Conservation (phyloP, 2,888 invertebrate species). For the Crocallis elinguaria region DNA sequence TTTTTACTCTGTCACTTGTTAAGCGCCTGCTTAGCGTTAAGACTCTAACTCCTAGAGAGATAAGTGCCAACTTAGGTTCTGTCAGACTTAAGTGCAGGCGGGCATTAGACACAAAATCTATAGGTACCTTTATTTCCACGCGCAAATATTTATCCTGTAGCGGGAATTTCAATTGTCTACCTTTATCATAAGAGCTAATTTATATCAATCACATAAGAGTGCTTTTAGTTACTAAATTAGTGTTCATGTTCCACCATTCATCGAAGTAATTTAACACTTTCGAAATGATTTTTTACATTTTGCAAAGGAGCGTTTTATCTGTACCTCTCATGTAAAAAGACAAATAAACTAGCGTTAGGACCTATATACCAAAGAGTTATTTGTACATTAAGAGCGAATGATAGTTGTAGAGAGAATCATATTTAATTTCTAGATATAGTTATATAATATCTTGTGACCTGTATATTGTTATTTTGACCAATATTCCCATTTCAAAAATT, state of each 20-base stretch:
- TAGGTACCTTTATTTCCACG: too few relatives aligned
- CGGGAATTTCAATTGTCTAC: too few relatives aligned
- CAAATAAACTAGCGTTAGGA: constrained; percentile 78
- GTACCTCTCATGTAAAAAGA: constrained; percentile 66
- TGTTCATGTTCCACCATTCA: neutral
- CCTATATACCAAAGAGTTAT: constrained; percentile 83
- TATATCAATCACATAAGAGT: too few relatives aligned
- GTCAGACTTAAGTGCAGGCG: too few relatives aligned
- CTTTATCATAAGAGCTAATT: too few relatives aligned
- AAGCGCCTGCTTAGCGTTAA: too few relatives aligned
- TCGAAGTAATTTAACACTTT: neutral
- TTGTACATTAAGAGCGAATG: constrained; percentile 78
- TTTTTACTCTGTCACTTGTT: too few relatives aligned
- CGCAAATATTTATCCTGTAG: too few relatives aligned
- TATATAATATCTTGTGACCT: constrained; percentile 61
- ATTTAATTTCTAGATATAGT: constrained; percentile 77
- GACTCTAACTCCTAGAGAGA: too few relatives aligned
- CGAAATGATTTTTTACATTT: constrained; percentile 5
- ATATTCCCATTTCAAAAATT: constrained; percentile 26
- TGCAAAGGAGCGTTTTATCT: constrained; percentile 61
- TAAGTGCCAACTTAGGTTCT: too few relatives aligned
- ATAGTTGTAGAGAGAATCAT: constrained; percentile 64
- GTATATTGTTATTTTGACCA: constrained; percentile 41
- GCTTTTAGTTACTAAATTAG: neutral
- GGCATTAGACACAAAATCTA: too few relatives aligned